Evolutionary conservation across 2,888 invertebrate species (phyloP).

Genomic region (Reticulitermes lucifugus): DNA sequence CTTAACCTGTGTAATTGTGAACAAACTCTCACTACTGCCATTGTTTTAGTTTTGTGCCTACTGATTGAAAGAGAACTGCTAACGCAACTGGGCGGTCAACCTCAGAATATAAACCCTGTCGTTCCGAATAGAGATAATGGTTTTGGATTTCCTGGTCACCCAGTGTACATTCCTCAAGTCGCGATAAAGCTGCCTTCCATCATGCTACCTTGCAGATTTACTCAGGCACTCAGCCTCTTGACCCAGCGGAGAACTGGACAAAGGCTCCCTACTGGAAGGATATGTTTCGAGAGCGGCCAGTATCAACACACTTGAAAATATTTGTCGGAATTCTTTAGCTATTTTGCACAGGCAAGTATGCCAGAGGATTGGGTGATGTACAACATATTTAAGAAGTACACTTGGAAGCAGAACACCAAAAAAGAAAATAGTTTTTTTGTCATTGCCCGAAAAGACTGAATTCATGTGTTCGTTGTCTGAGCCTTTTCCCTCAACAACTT

Average conservation of each 20-base stretch:
- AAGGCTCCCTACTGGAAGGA: background rate
- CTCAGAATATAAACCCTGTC: too few relatives aligned
- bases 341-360: background rate
- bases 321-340: background rate
- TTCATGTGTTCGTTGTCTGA: too few relatives aligned
- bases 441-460: background rate
- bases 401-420: background rate
- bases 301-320: background rate
- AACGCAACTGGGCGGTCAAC: too few relatives aligned
- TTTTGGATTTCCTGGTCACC: constrained; percentile 6
- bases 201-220: constrained; percentile 32
- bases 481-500: too few relatives aligned
- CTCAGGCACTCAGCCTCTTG: constrained; percentile 11
- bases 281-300: background rate
- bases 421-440: background rate
- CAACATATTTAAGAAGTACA: background rate
- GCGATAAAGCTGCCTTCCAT: background rate
- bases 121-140: too few relatives aligned
- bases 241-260: constrained; percentile 15
- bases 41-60: too few relatives aligned
- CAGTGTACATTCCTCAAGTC: constrained; percentile 7
- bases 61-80: too few relatives aligned
- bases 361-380: background rate
- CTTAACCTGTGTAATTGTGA: too few relatives aligned
- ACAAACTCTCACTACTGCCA: too few relatives aligned